Evolutionary conservation across 2,888 invertebrate species (phyloP).

Genomic region (Chesias legatella): DNA sequence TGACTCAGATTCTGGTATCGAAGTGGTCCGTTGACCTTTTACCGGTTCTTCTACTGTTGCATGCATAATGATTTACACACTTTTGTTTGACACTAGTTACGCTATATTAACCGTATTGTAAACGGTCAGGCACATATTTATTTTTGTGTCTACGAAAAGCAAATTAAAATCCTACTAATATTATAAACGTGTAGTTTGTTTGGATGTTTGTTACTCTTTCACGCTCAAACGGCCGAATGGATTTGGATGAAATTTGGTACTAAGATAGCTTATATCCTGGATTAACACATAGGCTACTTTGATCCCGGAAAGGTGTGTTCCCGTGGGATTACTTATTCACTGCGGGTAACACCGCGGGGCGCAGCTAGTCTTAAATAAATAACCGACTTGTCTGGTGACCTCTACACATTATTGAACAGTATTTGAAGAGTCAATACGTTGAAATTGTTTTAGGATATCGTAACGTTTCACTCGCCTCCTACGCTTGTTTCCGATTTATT

Average conservation of each 20-base stretch:
- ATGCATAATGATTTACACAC: slow-evolving; percentile 42
- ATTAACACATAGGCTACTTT: too few relatives aligned
- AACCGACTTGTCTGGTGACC: slow-evolving; percentile 12
- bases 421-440: slow-evolving; percentile 21
- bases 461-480: slow-evolving; percentile 18
- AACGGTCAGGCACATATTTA: slow-evolving; percentile 6
- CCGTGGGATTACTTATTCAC: too few relatives aligned
- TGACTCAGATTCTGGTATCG: slow-evolving; percentile 75
- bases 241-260: too few relatives aligned
- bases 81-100: slow-evolving; percentile 30
- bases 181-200: too few relatives aligned
- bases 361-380: slow-evolving; percentile 13
- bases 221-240: too few relatives aligned
- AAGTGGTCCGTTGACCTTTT: slow-evolving; percentile 74
- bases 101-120: slow-evolving; percentile 18
- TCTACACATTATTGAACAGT: slow-evolving; percentile 18
- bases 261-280: too few relatives aligned
- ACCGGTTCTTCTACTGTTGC: slow-evolving; percentile 56
- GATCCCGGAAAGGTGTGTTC: too few relatives aligned
- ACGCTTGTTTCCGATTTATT: slow-evolving; percentile 18
- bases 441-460: slow-evolving; percentile 20
- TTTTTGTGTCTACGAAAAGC: slow-evolving; percentile 11
- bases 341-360: too few relatives aligned
- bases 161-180: too few relatives aligned
- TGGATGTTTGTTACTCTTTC: too few relatives aligned